A percentile compares a stretch with the other conserved stretches of the same genome.
Conservation (phyloP, 2,888 invertebrate genomes). For the Meiosimyza decipiens region DNA sequence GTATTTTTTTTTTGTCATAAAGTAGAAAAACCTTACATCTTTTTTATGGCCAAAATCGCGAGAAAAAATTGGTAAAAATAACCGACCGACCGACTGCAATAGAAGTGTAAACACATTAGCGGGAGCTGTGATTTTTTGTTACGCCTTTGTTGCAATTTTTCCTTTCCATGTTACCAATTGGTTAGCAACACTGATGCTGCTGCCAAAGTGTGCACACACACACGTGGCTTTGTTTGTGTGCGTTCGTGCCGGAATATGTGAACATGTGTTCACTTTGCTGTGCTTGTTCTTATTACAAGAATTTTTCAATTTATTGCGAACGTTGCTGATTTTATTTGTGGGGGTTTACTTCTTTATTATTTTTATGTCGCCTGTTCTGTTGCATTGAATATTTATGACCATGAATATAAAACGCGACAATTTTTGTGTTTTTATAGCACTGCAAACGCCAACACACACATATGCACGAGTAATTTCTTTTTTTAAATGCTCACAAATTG, state of each 20-base stretch:
- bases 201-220: slow-evolving; percentile 8
- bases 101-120: slow-evolving; percentile 22
- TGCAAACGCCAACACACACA: slow-evolving; percentile 12
- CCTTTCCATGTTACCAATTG: slow-evolving; percentile 9
- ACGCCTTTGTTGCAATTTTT: slow-evolving; percentile 15
- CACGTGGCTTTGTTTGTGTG: slow-evolving; percentile 15
- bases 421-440: slow-evolving; percentile 24
- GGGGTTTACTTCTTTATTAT: slow-evolving; percentile 18
- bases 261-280: slow-evolving; percentile 5
- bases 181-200: slow-evolving; percentile 26
- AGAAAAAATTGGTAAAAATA: background rate
- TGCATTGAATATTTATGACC: slow-evolving; percentile 38
- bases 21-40: too few species aligned
- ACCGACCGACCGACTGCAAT: background rate
- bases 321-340: slow-evolving; percentile 18
- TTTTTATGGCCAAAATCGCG: too few species aligned
- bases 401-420: slow-evolving; percentile 40
- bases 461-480: background rate
- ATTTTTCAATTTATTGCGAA: slow-evolving; percentile 22
- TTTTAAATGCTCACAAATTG: slow-evolving; percentile 29
- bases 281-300: slow-evolving; percentile 14
- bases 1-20: too few species aligned
- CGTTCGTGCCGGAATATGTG: slow-evolving; percentile 26
- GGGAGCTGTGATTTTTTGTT: slow-evolving; percentile 2
- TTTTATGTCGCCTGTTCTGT: slow-evolving; percentile 23